Percentiles rank a stretch among this genome's conserved stretches.
These are phyloP conservation scores for Lagodon rhomboides DNA, from an alignment of 2,797 vertebrate species.

Conservation along the genomic window DNA sequence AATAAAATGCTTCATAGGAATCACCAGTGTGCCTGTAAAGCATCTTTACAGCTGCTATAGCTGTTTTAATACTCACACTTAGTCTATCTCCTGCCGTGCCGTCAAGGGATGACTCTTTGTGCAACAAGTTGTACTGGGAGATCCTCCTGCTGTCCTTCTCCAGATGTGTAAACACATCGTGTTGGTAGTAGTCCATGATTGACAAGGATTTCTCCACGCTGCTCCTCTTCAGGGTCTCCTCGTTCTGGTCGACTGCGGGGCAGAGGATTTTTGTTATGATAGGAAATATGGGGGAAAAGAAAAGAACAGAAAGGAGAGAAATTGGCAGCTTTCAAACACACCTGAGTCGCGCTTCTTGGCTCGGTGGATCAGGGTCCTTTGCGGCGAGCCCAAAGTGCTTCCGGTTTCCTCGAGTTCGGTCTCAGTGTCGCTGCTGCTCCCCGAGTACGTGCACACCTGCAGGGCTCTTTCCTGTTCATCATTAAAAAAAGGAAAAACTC, in stretches of 20 bases:
- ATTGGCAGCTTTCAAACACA: slow-evolving; percentile 41
- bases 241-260: slow-evolving; percentile 70
- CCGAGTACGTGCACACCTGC: slow-evolving; percentile 84
- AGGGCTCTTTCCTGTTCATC: slow-evolving; percentile 82
- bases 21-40: slow-evolving; percentile 32
- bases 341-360: slow-evolving; percentile 82
- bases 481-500: background rate
- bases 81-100: slow-evolving; percentile 77
- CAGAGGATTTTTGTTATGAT: rapidly evolving
- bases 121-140: slow-evolving; percentile 85
- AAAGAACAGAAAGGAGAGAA: background rate
- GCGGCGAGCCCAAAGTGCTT: slow-evolving; percentile 72
- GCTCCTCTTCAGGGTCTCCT: slow-evolving; percentile 81
- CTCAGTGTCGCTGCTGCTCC: slow-evolving; percentile 83
- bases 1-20: slow-evolving; percentile 30
- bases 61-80: slow-evolving; percentile 80
- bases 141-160: slow-evolving; percentile 83
- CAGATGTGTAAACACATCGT: slow-evolving; percentile 82
- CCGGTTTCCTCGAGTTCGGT: slow-evolving; percentile 78
- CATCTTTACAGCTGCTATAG: slow-evolving; percentile 14
- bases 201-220: slow-evolving; percentile 80
- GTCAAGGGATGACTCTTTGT: slow-evolving; percentile 80
- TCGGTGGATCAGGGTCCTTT: slow-evolving; percentile 79
- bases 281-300: background rate
- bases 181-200: slow-evolving; percentile 89